A percentile compares a stretch with the other conserved stretches of the same genome.
These are phyloP conservation scores for Crotalus helleri DNA, from an alignment of 2,113 vertebrate genomes.

Conservation along the genomic window DNA sequence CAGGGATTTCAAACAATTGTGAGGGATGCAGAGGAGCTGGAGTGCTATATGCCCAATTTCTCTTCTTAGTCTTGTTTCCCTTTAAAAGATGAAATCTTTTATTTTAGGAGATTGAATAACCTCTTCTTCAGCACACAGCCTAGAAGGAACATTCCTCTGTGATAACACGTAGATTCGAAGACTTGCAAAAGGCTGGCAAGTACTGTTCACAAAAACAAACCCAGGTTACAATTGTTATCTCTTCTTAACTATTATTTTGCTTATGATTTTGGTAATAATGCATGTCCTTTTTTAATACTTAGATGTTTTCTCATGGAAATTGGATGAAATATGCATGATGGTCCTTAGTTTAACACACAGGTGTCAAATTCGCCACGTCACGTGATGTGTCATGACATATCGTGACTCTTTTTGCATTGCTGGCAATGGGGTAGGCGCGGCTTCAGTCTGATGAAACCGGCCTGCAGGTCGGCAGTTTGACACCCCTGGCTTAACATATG, in stretches of 20 bases:
- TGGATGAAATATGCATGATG: neutral
- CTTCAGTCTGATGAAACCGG: too few relatives aligned
- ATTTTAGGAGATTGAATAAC: neutral
- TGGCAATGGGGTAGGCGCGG: too few relatives aligned
- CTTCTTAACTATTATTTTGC: slow-evolving; percentile 29
- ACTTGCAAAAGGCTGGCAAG: neutral
- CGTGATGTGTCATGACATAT: too few relatives aligned
- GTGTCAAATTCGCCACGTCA: too few relatives aligned
- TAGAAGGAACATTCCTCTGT: neutral
- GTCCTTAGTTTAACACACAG: too few relatives aligned
- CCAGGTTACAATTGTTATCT: fast-evolving
- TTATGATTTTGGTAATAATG: neutral
- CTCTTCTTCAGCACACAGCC: too few relatives aligned
- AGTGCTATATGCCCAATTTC: neutral
- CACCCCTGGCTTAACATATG: too few relatives aligned
- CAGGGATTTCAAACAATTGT: neutral
- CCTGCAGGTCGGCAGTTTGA: too few relatives aligned
- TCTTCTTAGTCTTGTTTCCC: neutral
- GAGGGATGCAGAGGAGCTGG: neutral
- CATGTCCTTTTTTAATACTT: neutral
- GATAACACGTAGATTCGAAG: neutral
- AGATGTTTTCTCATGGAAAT: neutral
- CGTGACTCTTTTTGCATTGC: too few relatives aligned
- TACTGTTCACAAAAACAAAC: neutral
- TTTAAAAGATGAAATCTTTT: neutral